Conservation (phyloP, 2,797 vertebrate species). For the Acanthopagrus latus region DNA sequence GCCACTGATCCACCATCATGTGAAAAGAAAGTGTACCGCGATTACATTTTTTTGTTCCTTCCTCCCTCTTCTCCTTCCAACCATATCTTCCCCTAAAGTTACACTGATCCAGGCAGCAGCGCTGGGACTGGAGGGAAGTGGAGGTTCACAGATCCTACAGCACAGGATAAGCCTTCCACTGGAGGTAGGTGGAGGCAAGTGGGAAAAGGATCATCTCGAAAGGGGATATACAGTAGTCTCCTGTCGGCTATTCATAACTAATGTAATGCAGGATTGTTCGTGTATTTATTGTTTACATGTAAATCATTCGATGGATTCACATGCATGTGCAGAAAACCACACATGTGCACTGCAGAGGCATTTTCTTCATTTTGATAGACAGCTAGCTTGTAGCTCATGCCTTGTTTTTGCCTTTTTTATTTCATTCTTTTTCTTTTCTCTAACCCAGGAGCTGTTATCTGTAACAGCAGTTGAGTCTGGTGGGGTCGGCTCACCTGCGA, state of each 20-base stretch:
- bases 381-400: slow-evolving; percentile 14
- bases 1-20: slow-evolving; percentile 46
- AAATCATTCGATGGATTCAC: slow-evolving; percentile 1
- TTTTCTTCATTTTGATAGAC: slow-evolving; percentile 41
- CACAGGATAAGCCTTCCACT: slow-evolving; percentile 42
- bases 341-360: slow-evolving; percentile 17
- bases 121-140: slow-evolving; percentile 35
- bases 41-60: slow-evolving; percentile 35
- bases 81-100: slow-evolving; percentile 54
- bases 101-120: slow-evolving; percentile 58
- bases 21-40: slow-evolving; percentile 22
- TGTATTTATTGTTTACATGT: background rate
- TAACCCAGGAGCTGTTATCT: slow-evolving; percentile 61
- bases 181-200: slow-evolving; percentile 27
- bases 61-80: slow-evolving; percentile 37
- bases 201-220: slow-evolving; percentile 44
- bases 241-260: slow-evolving; percentile 18
- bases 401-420: slow-evolving; percentile 24
- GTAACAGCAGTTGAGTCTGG: slow-evolving; percentile 49
- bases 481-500: slow-evolving; percentile 32
- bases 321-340: background rate
- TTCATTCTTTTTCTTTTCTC: too few relatives aligned
- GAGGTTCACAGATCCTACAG: slow-evolving; percentile 59
- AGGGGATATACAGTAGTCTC: slow-evolving; percentile 43
- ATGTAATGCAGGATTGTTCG: slow-evolving; percentile 11